Evolutionary conservation across 2,888 invertebrate species (phyloP).

Genomic region (Phorcus lineatus): DNA sequence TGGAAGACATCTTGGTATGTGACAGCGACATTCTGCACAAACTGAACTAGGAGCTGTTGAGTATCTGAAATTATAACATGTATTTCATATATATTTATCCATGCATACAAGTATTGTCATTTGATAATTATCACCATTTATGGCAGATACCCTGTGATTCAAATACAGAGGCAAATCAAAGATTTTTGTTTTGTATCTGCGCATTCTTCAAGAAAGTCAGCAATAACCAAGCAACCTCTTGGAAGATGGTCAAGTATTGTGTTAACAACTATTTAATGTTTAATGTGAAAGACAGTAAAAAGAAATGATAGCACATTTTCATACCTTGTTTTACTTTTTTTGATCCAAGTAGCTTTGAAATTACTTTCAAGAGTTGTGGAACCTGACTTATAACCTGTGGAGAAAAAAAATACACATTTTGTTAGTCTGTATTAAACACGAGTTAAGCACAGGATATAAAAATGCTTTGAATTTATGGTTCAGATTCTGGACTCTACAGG

Average conservation of each 20-base stretch:
- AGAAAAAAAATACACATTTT: background rate
- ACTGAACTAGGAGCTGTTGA: slow-evolving; percentile 55
- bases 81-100: background rate
- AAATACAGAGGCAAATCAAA: too few relatives aligned
- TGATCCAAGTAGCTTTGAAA: slow-evolving; percentile 56
- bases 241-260: too few relatives aligned
- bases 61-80: slow-evolving; percentile 50
- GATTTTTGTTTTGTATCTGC: too few relatives aligned
- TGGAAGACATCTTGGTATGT: slow-evolving; percentile 56
- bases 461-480: too few relatives aligned
- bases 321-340: slow-evolving; percentile 60
- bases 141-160: too few relatives aligned
- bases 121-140: too few relatives aligned
- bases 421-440: background rate
- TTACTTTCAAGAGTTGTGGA: slow-evolving; percentile 52
- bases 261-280: background rate
- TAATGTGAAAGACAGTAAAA: background rate
- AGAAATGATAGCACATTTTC: background rate
- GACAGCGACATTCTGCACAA: slow-evolving; percentile 58
- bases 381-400: slow-evolving; percentile 51
- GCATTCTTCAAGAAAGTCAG: too few relatives aligned
- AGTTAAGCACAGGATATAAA: too few relatives aligned
- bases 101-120: too few relatives aligned
- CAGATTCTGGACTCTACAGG: too few relatives aligned
- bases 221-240: too few relatives aligned